A percentile compares a stretch with the other conserved stretches of the same genome.
phyloP scores from a whole-genome alignment of 2,888 invertebrate species.

The Drosophila setosimentum region DNA sequence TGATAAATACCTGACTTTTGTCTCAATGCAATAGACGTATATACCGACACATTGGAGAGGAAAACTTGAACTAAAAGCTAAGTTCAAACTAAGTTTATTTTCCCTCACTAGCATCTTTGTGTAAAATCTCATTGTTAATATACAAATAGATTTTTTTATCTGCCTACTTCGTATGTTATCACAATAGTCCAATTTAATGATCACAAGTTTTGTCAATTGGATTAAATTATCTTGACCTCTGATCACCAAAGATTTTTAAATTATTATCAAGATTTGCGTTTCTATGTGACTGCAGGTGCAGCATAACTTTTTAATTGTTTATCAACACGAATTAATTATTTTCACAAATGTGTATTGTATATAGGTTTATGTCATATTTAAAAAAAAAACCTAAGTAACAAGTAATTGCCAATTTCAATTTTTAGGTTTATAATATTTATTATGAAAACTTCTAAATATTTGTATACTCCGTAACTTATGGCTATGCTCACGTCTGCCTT shows the following conservation, averaged over 20 bases:
- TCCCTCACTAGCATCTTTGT: not conserved
- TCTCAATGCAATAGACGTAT: constrained; percentile 1
- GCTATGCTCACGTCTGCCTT: no score
- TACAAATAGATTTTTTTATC: constrained; percentile 8
- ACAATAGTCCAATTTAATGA: constrained; percentile 41
- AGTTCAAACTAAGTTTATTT: not conserved
- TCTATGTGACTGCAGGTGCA: not conserved
- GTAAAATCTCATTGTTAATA: not conserved
- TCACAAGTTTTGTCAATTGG: constrained; percentile 29
- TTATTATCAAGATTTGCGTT: not conserved
- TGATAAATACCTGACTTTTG: not conserved
- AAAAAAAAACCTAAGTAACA: not conserved
- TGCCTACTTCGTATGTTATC: not conserved
- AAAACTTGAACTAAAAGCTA: constrained; percentile 31
- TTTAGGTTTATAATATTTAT: not conserved
- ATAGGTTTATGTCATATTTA: not conserved
- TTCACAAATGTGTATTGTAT: not conserved
- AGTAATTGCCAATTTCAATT: not conserved
- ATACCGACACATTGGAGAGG: constrained; percentile 26
- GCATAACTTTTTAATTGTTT: not conserved
- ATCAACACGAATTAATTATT: not conserved
- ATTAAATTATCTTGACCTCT: constrained; percentile 34
- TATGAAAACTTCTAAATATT: not conserved
- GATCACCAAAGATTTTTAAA: not conserved
- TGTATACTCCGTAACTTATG: no score